phyloP scores from a whole-genome alignment of 2,797 vertebrate species.

The Lepilemur septentrionalis region DNA sequence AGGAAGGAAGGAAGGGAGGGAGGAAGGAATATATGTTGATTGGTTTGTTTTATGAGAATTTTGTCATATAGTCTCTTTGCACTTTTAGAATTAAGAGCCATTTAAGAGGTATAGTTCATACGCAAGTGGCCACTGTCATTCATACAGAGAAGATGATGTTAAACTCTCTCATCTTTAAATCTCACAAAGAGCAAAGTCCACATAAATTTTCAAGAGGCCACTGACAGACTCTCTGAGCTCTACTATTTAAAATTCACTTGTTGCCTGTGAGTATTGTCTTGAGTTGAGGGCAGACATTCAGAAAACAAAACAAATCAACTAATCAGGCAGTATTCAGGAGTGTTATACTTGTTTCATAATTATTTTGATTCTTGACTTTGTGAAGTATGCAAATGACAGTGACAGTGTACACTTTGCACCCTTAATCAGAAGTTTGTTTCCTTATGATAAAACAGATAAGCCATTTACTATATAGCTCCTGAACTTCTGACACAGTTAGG shows the following conservation, averaged over 20 bases:
- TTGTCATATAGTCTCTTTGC: conserved; percentile 23
- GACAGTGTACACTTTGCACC: conserved; percentile 72
- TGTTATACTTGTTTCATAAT: neutral
- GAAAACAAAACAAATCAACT: neutral
- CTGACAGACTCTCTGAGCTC: neutral
- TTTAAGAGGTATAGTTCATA: neutral
- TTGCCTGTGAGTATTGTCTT: neutral
- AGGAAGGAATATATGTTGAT: neutral
- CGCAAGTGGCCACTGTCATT: neutral
- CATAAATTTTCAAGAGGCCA: neutral
- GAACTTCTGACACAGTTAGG: conserved; percentile 62
- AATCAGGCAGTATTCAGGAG: neutral
- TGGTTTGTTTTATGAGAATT: conserved; percentile 9
- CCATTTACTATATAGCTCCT: conserved; percentile 53
- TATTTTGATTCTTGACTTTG: conserved; percentile 47
- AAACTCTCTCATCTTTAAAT: conserved; percentile 51
- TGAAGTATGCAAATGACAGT: conserved; percentile 56
- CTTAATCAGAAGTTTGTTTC: conserved; percentile 70
- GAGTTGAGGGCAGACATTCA: neutral
- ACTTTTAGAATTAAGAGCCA: neutral
- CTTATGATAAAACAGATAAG: conserved; percentile 73
- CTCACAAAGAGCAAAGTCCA: conserved; percentile 24
- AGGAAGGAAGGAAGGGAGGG: no score
- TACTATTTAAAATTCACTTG: conserved; percentile 47
- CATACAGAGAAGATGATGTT: neutral